Conservation (phyloP, 2,797 vertebrate species). For the Channa striata region DNA sequence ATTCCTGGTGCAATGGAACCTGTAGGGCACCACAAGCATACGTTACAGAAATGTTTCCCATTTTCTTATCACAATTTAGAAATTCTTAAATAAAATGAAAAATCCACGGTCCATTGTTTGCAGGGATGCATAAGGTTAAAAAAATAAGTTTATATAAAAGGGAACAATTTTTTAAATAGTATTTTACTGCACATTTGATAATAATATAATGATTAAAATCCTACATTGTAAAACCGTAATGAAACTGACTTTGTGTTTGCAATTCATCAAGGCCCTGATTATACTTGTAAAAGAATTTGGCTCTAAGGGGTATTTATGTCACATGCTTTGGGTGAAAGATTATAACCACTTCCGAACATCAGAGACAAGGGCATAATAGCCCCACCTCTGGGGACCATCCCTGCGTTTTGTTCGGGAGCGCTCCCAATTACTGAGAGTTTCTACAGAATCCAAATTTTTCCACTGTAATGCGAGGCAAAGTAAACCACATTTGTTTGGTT, state of each 20-base stretch:
- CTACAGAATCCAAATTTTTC: constrained; percentile 64
- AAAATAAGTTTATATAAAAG: no score
- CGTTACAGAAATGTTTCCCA: no score
- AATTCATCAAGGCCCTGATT: constrained; percentile 68
- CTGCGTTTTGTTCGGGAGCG: constrained; percentile 65
- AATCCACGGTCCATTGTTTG: no score
- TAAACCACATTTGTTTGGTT: constrained; percentile 31
- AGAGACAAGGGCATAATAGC: constrained; percentile 71
- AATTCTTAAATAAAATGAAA: no score
- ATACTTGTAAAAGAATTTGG: constrained; percentile 61
- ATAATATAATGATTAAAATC: no score
- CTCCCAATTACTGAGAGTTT: constrained; percentile 74
- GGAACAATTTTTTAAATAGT: no score
- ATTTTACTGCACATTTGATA: no score
- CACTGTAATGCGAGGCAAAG: constrained; percentile 53
- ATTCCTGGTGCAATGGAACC: no score
- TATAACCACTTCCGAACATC: constrained; percentile 73
- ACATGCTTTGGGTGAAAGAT: constrained; percentile 73
- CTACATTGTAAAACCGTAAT: constrained; percentile 24
- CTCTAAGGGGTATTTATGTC: constrained; percentile 72
- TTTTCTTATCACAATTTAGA: not conserved
- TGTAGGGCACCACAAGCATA: no score
- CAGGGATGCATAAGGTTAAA: no score
- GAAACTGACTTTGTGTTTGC: constrained; percentile 50
- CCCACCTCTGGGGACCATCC: constrained; percentile 62